Base-by-base conservation (phyloP, 2,888 invertebrate genomes). In the Gnatocerus cornutus region DNA sequence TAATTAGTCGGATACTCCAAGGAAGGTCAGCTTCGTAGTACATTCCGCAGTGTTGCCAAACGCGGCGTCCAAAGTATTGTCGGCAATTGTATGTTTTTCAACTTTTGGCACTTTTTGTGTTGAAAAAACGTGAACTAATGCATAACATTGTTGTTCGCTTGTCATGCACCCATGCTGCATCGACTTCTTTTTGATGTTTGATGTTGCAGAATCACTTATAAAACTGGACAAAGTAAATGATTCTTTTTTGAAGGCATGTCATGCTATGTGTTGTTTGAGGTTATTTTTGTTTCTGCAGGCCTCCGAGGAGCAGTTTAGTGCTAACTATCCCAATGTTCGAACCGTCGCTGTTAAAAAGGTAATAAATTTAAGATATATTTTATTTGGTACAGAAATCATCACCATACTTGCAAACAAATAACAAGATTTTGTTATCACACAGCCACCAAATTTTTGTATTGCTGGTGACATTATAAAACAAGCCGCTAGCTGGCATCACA, bases 271-370 rank as follows among this genome's bases (percentile, higher is more conserved):
- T 79, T 78, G 78, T 80, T 79, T 80, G 78, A 80, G 75, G 71
- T 76, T 76, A 71, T 80, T 80, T 82, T 78, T 81, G 72, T 79
- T 83, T 73, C 84, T 86, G 69, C 89, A 92, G 92, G 88, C 90
- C 74, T 87, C 88, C 71, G 92, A 92, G 83, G 91, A 92, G 83
- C 89, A 89, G 76, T 92, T 83, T 77, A 81, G 90, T 81, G 88
- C 90, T 68, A 90, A 88, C 75, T 94, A 92, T 88, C 93, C 91
- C 82, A 94, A 94, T 74, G 90, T 96, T 69, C 88, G 93, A 78
- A 91, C 92, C 68, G 90, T 96, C 71, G 91, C 92, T 73, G 90
- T 96, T 83, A 95, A 94, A 85, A 96, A 96, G 91, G 94, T 93
- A 87, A 82, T 8, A 27, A 45, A 21, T 39, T 33, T 7, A 45